phyloP scores from a whole-genome alignment of 2,113 vertebrate genomes.

The Pluvialis apricaria region DNA sequence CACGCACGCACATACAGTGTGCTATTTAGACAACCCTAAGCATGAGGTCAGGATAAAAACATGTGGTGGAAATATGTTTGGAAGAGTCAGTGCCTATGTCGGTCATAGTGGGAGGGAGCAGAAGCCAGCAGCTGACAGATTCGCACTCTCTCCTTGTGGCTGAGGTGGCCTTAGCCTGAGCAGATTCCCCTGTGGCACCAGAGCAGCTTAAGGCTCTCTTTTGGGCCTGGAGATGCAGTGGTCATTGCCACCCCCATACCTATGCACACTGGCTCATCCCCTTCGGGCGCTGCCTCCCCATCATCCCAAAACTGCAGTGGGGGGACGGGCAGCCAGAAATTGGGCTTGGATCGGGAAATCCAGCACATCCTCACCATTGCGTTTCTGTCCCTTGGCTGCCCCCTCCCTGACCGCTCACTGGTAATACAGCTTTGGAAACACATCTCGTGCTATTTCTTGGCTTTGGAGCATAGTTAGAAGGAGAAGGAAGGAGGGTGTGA shows the following conservation, averaged over 20 bases:
- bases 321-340: neutral
- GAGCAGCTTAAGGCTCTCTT: neutral
- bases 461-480: constrained; percentile 64
- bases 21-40: constrained; percentile 58
- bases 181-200: constrained; percentile 1
- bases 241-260: neutral
- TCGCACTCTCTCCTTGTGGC: neutral
- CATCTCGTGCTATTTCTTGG: constrained; percentile 64
- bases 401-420: constrained; percentile 66
- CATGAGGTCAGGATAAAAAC: constrained; percentile 64
- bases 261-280: neutral
- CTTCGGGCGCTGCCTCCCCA: fast-evolving
- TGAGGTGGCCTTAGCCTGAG: neutral
- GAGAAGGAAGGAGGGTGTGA: constrained; percentile 58
- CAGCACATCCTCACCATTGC: constrained; percentile 26
- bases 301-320: neutral
- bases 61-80: constrained; percentile 73
- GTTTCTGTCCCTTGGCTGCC: constrained; percentile 75
- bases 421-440: constrained; percentile 67
- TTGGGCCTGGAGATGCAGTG: neutral
- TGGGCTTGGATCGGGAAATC: constrained; percentile 41
- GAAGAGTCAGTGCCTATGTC: constrained; percentile 38
- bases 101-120: constrained; percentile 48
- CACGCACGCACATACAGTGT: constrained; percentile 46
- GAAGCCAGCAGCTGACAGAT: constrained; percentile 49